Evolutionary conservation across 2,888 invertebrate species (phyloP).

Genomic region (Tholera decimalis): DNA sequence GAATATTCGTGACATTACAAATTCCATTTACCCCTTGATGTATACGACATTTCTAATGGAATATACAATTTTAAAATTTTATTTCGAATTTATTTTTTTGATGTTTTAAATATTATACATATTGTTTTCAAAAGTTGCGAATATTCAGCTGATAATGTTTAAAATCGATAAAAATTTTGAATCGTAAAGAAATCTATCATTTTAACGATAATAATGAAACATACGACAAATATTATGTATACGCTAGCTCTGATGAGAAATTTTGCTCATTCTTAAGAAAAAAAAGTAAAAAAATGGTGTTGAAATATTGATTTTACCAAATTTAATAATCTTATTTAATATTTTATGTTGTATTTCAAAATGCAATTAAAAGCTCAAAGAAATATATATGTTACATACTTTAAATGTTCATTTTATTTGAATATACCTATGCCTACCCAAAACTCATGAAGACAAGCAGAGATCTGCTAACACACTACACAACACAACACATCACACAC

Average conservation of each 20-base stretch:
- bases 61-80: conserved; percentile 58
- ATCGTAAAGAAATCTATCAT: conserved; percentile 91
- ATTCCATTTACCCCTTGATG: conserved; percentile 54
- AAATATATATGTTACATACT: conserved; percentile 96
- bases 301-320: conserved; percentile 94
- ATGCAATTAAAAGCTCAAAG: conserved; percentile 97
- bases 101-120: conserved; percentile 52
- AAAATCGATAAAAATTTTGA: conserved; percentile 74
- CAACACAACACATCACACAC: not conserved
- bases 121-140: conserved; percentile 61
- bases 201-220: conserved; percentile 91
- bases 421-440: conserved; percentile 31
- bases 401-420: conserved; percentile 88
- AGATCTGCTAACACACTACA: conserved; percentile 22
- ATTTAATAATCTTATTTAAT: conserved; percentile 95
- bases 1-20: conserved; percentile 68
- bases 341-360: conserved; percentile 96
- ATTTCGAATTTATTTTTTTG: conserved; percentile 62
- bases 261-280: conserved; percentile 92
- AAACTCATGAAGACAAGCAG: conserved; percentile 3
- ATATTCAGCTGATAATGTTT: conserved; percentile 75
- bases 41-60: conserved; percentile 66
- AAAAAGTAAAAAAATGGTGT: conserved; percentile 88
- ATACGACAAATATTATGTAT: conserved; percentile 94
- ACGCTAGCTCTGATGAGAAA: conserved; percentile 93